These are phyloP conservation scores for Dromius quadrimaculatus DNA, from an alignment of 2,888 invertebrate genomes.

Conservation along the genomic window DNA sequence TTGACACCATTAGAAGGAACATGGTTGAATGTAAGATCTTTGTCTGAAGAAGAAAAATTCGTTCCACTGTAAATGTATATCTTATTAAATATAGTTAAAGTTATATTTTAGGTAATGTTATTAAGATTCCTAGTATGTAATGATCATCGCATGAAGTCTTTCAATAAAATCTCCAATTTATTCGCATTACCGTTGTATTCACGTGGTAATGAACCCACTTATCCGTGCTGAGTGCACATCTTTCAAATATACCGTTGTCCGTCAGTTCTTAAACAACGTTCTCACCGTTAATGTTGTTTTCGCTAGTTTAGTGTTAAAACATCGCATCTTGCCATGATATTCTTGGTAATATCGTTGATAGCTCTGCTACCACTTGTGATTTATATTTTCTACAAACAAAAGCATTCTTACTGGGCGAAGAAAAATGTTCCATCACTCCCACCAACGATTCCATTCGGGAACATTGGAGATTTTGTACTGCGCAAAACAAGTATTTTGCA, in stretches of 20 bases:
- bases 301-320: neutral
- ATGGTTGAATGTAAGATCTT: conserved; percentile 22
- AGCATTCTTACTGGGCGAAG: conserved; percentile 72
- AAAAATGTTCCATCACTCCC: conserved; percentile 68
- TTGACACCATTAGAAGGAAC: conserved; percentile 41
- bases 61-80: neutral
- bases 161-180: neutral
- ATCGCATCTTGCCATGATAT: conserved; percentile 10
- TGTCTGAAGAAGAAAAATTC: neutral
- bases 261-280: neutral
- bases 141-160: too few relatives aligned
- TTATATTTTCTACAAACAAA: conserved; percentile 64
- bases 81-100: too few relatives aligned
- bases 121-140: too few relatives aligned
- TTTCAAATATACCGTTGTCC: conserved; percentile 14
- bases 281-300: conserved; percentile 2
- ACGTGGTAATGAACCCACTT: conserved; percentile 4
- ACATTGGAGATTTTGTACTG: conserved; percentile 70
- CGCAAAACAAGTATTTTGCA: conserved; percentile 73
- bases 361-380: conserved; percentile 48
- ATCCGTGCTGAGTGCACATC: neutral
- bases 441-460: conserved; percentile 74
- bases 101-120: too few relatives aligned
- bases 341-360: conserved; percentile 9
- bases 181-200: neutral